phyloP scores from a whole-genome alignment of 2,888 invertebrate genomes.

The Nycteola revayana region DNA sequence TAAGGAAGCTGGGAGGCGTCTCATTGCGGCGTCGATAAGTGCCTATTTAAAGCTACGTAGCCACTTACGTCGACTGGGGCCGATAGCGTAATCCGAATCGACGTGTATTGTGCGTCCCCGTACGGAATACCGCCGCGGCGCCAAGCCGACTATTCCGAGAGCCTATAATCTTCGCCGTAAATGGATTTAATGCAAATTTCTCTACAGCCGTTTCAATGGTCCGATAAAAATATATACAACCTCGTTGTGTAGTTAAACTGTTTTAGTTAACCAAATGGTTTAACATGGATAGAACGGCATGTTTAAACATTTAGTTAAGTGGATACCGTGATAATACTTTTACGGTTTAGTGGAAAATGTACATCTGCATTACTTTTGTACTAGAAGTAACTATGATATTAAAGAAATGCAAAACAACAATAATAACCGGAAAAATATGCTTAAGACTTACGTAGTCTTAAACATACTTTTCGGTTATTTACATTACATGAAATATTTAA shows the following conservation, averaged over 20 bases:
- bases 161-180: constrained; percentile 67
- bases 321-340: too few species aligned
- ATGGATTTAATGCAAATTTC: constrained; percentile 74
- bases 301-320: too few species aligned
- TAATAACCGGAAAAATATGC: too few species aligned
- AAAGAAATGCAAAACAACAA: too few species aligned
- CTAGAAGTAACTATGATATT: too few species aligned
- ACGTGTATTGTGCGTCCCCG: constrained; percentile 65
- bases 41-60: constrained; percentile 72
- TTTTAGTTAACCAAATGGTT: constrained; percentile 31
- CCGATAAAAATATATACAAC: constrained; percentile 58
- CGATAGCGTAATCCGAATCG: constrained; percentile 74
- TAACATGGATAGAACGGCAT: too few species aligned
- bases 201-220: constrained; percentile 54
- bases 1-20: constrained; percentile 65
- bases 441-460: too few species aligned
- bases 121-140: constrained; percentile 44
- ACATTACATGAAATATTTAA: too few species aligned
- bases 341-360: too few species aligned
- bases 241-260: constrained; percentile 54
- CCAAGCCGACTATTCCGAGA: constrained; percentile 56
- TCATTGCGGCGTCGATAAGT: constrained; percentile 69
- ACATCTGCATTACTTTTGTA: too few species aligned
- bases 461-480: too few species aligned
- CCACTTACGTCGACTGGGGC: constrained; percentile 58